Evolutionary conservation across 37 sponge, comb jelly and placozoan species (phyloP).

Genomic region (Haliclona indistincta): DNA sequence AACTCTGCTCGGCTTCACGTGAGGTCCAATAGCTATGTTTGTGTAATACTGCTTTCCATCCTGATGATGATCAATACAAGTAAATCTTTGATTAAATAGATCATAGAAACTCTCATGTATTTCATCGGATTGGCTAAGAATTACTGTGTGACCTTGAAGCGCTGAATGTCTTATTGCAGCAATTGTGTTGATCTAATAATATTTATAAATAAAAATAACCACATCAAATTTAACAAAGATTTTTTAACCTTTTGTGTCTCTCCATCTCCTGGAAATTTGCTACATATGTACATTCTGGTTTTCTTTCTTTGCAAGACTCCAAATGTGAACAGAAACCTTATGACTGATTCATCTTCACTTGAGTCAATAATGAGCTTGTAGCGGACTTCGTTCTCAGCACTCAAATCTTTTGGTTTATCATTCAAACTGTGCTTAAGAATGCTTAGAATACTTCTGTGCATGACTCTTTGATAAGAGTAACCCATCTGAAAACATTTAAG

Average conservation of each 20-base stretch:
- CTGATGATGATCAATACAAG: constrained; percentile 21
- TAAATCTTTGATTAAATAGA: constrained; percentile 53
- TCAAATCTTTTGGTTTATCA: not conserved
- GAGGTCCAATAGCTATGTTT: constrained; percentile 63
- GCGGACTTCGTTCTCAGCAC: not conserved
- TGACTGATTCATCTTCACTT: no score
- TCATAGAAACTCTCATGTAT: constrained; percentile 86
- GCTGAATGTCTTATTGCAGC: constrained; percentile 66
- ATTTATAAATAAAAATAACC: not conserved
- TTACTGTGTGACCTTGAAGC: constrained; percentile 53
- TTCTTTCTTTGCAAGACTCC: not conserved
- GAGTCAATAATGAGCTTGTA: no score
- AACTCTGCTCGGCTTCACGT: constrained; percentile 54
- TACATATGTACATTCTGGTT: not conserved
- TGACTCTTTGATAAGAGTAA: no score
- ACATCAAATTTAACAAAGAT: not conserved
- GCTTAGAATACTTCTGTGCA: no score
- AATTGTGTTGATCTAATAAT: constrained; percentile 47
- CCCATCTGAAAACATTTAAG: no score
- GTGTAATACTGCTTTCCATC: constrained; percentile 48
- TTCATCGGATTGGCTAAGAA: constrained; percentile 70
- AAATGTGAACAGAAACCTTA: constrained; percentile 1
- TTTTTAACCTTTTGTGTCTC: constrained; percentile 14
- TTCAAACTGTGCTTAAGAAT: not conserved
- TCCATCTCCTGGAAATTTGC: not conserved